Conservation (phyloP, 1,140 invertebrate genomes). For the Calliopsis andreniformis region DNA sequence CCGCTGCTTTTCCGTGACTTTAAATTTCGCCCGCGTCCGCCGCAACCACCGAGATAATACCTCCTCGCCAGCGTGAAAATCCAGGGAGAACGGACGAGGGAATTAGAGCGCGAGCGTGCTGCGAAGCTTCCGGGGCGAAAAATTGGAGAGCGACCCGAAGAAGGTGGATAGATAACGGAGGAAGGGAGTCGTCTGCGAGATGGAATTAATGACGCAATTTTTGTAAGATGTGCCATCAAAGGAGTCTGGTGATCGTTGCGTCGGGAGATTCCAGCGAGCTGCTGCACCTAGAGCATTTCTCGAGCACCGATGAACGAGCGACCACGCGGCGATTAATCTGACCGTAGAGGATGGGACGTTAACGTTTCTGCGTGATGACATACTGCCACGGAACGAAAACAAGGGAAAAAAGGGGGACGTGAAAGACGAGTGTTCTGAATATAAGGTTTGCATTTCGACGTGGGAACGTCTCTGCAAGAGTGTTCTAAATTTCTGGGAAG, state of each 20-base stretch:
- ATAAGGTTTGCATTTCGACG: slow-evolving; percentile 25
- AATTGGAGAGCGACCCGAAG: not conserved
- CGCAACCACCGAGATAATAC: not conserved
- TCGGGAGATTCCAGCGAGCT: not conserved
- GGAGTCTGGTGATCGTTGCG: not conserved
- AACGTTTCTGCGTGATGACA: too few relatives aligned
- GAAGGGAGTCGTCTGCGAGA: not conserved
- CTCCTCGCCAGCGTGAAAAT: too few relatives aligned
- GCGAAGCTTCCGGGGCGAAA: not conserved
- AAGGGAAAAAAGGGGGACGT: not conserved
- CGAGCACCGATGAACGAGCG: not conserved
- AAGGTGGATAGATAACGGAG: not conserved
- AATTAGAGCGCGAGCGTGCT: slow-evolving; percentile 1
- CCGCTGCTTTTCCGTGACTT: not conserved
- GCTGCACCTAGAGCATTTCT: not conserved
- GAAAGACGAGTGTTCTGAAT: not conserved
- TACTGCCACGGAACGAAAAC: not conserved
- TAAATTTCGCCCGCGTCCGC: not conserved
- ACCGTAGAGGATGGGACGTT: not conserved
- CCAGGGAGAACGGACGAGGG: not conserved
- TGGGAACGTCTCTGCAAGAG: not conserved
- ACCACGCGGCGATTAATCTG: not conserved
- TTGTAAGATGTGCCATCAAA: not conserved
- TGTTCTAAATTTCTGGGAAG: slow-evolving; percentile 13
- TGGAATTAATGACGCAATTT: slow-evolving; percentile 10